These are phyloP conservation scores for Meloidogyne hapla DNA, from an alignment of 1,140 invertebrate genomes.

Conservation along the genomic window DNA sequence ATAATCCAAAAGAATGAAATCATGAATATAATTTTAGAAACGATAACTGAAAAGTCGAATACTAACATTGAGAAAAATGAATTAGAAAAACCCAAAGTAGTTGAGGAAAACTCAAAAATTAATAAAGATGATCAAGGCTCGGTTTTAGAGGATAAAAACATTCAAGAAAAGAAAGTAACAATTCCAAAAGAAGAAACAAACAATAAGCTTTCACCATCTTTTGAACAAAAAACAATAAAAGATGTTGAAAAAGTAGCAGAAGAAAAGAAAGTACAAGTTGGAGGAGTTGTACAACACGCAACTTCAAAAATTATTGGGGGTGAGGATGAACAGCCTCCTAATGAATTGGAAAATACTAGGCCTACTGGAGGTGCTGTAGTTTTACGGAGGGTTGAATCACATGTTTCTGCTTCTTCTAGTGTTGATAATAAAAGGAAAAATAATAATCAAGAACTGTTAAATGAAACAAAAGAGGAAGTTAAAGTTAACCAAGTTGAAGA, in stretches of 20 bases:
- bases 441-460: neutral
- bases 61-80: neutral
- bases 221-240: neutral
- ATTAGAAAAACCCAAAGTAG: neutral
- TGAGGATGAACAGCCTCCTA: neutral
- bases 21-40: neutral
- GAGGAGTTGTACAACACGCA: neutral
- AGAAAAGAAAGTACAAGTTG: neutral
- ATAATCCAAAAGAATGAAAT: no score
- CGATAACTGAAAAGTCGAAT: neutral
- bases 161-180: neutral
- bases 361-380: neutral
- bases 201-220: neutral
- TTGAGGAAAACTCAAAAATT: neutral
- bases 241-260: neutral
- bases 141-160: neutral
- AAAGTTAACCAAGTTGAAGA: neutral
- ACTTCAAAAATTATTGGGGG: neutral
- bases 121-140: neutral
- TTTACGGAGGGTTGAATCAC: neutral
- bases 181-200: neutral
- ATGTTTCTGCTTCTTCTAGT: neutral
- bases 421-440: neutral
- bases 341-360: neutral
- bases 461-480: neutral